Evolutionary conservation across 2,888 invertebrate species (phyloP), one percentile per base, ranked within the genome.

Genomic region (Odontocolon sp.): DNA sequence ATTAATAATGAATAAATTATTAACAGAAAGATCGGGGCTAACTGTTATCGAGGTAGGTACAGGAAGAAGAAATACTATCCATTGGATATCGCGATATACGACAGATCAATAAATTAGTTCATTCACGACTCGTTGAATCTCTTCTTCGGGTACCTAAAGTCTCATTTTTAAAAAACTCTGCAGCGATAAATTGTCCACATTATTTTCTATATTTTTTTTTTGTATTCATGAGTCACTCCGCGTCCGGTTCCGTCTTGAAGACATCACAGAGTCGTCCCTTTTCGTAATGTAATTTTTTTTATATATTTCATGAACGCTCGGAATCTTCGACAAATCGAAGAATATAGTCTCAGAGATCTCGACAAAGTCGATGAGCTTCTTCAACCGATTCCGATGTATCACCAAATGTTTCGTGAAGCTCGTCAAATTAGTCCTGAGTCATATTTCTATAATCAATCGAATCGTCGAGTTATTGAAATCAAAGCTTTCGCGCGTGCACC

Each of bases 401-500:
- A n/a, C n/a, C n/a, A n/a, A n/a, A n/a, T 66, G 36, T 3, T 54
- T 47, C 54, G 18, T 57, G 42, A 64, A 42, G 36, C 45, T 3
- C 57, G 50, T 68, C 77, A 52, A 77, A 59, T 71, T 50, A 9
- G 42, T 68, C 18, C 40, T 18, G 16, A 23, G 42, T 36, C 64
- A n/a, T 28, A 72, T 69, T 63, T 33, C 16, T 47, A 18, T 40
- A 40, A 21, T n/a, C n/a, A n/a, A n/a, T n/a, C n/a, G n/a, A n/a
- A n/a, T n/a, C n/a, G n/a, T n/a, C n/a, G n/a, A n/a, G n/a, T n/a
- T n/a, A n/a, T n/a, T n/a, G 31, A 6, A 16, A 31, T 76, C 79
- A 90, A 3, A 95, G 84, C 85, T 95, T 95, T 80, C 96, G 93
- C 4, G 96, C 96, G 75, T 95, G 94, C 0, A 97, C 96, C 79